Conservation (phyloP, 2,888 invertebrate genomes). For the Mantis religiosa region DNA sequence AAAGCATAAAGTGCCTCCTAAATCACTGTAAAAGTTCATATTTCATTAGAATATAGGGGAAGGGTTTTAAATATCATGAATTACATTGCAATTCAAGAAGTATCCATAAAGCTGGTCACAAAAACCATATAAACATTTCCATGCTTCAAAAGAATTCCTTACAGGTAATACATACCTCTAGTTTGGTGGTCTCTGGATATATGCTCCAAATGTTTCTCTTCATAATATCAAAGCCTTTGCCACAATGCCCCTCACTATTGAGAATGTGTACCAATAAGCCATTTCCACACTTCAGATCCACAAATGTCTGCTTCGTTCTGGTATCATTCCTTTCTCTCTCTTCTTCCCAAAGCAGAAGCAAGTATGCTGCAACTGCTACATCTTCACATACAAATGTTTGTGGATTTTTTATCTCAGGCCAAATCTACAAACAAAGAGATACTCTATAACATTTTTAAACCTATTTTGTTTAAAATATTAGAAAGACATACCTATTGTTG, state of each 20-base stretch:
- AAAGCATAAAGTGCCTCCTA: too few species aligned
- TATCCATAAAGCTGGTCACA: too few species aligned
- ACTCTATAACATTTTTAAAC: too few species aligned
- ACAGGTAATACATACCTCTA: constrained; percentile 54
- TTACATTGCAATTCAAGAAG: too few species aligned
- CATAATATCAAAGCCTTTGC: constrained; percentile 80
- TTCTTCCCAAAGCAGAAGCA: constrained; percentile 73
- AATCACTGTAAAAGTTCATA: too few species aligned
- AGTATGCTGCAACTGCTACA: constrained; percentile 86
- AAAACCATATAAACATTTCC: too few species aligned
- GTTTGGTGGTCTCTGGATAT: constrained; percentile 59
- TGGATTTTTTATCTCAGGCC: constrained; percentile 93
- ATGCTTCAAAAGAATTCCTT: neutral
- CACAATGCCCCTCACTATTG: constrained; percentile 72
- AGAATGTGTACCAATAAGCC: constrained; percentile 87
- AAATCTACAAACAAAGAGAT: constrained; percentile 52
- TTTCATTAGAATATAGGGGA: too few species aligned
- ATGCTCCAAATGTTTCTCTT: constrained; percentile 84
- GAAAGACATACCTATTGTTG: too few species aligned
- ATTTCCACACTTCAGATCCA: constrained; percentile 97
- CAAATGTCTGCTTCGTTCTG: constrained; percentile 59
- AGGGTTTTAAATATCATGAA: too few species aligned
- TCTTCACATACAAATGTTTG: constrained; percentile 95
- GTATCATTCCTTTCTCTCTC: constrained; percentile 46
- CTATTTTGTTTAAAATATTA: too few species aligned